These are phyloP conservation scores for Agrotis segetum DNA, from an alignment of 2,888 invertebrate genomes.

Conservation along the genomic window DNA sequence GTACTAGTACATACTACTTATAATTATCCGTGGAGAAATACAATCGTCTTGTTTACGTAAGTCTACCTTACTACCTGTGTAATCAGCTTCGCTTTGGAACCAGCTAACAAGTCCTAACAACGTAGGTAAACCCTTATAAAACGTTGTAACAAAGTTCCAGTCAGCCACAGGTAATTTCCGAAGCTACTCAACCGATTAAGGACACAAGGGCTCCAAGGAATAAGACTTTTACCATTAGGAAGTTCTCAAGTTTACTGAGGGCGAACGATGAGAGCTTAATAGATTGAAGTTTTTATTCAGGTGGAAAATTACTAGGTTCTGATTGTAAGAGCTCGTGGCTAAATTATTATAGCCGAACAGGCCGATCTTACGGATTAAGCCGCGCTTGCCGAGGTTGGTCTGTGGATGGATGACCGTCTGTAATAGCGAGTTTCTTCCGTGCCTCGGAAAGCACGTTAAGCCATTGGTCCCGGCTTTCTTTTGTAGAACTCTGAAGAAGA, in stretches of 20 bases:
- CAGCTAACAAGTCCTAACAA: slow-evolving; percentile 25
- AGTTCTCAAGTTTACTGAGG: slow-evolving; percentile 51
- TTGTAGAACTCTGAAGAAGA: too few species aligned
- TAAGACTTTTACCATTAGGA: slow-evolving; percentile 60
- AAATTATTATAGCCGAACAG: too few species aligned
- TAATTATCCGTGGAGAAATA: too few species aligned
- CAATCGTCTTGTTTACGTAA: not conserved
- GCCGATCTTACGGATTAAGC: too few species aligned
- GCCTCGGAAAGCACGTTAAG: too few species aligned
- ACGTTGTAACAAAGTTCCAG: slow-evolving; percentile 50
- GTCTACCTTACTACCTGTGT: not conserved
- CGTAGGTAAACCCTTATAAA: slow-evolving; percentile 54
- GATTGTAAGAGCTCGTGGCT: not conserved
- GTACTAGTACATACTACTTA: too few species aligned
- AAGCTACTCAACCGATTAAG: slow-evolving; percentile 59
- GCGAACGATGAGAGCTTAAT: slow-evolving; percentile 6
- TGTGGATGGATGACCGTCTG: too few species aligned
- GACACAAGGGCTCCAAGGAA: slow-evolving; percentile 51
- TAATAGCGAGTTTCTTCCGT: too few species aligned
- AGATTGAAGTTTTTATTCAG: slow-evolving; percentile 8
- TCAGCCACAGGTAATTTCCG: slow-evolving; percentile 58
- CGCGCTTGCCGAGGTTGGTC: too few species aligned
- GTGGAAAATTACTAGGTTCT: slow-evolving; percentile 7
- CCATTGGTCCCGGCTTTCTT: too few species aligned
- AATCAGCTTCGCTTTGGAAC: not conserved